A percentile compares a stretch with the other conserved stretches of the same genome.
phyloP scores from a whole-genome alignment of 2,888 invertebrate species.

The Coecobrya sp. region DNA sequence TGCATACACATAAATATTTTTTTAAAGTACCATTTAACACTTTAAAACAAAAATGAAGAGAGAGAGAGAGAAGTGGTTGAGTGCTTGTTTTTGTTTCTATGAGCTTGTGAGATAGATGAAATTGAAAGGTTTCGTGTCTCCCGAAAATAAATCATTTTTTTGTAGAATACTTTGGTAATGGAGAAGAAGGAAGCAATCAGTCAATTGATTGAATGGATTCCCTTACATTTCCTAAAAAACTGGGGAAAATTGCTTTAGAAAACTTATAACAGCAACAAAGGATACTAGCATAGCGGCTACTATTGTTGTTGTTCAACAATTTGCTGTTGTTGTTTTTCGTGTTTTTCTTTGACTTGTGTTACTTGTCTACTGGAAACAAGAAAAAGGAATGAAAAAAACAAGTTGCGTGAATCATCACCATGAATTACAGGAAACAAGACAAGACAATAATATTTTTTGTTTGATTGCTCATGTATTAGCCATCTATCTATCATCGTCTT shows the following conservation, averaged over 20 bases:
- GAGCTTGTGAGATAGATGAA: background rate
- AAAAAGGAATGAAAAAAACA: background rate
- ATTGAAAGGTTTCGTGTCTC: slow-evolving; percentile 68
- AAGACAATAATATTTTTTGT: slow-evolving; percentile 7
- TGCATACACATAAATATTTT: background rate
- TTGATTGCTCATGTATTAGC: background rate
- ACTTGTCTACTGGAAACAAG: background rate
- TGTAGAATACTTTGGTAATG: background rate
- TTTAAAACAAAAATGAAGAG: background rate
- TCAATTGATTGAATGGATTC: slow-evolving; percentile 20
- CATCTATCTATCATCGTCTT: background rate
- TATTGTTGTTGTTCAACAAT: background rate
- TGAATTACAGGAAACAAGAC: background rate
- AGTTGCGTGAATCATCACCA: background rate
- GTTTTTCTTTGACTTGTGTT: background rate
- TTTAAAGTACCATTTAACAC: background rate
- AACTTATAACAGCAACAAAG: background rate
- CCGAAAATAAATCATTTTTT: slow-evolving; percentile 50
- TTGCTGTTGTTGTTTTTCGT: background rate
- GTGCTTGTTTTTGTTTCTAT: too few relatives aligned
- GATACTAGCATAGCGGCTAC: background rate
- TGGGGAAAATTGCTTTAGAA: background rate
- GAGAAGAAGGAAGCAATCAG: slow-evolving; percentile 16
- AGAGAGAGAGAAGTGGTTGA: background rate
- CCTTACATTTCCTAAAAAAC: background rate